Conservation (phyloP, 2,113 vertebrate genomes). For the Eudyptes chrysolophus region DNA sequence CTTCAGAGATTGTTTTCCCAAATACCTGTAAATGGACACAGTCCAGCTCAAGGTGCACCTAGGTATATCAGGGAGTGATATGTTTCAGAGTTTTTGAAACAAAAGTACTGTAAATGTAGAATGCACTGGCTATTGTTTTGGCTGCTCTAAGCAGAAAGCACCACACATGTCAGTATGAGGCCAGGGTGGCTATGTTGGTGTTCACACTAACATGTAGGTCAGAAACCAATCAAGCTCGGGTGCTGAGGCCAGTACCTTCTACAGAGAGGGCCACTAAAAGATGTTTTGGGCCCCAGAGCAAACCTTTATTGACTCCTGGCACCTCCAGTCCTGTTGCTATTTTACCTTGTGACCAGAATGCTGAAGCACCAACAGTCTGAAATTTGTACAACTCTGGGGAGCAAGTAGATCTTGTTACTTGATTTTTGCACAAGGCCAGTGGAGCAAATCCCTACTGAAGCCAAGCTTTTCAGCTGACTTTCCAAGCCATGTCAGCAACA, state of each 20-base stretch:
- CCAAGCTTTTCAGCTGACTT: not conserved
- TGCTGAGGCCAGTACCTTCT: not conserved
- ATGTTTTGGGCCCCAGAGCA: not conserved
- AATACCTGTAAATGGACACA: not conserved
- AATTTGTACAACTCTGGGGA: not conserved
- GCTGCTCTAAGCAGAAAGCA: not conserved
- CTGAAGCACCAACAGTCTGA: not conserved
- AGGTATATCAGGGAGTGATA: not conserved
- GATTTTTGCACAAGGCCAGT: not conserved
- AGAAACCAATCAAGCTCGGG: not conserved
- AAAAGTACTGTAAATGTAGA: not conserved
- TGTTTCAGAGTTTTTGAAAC: not conserved
- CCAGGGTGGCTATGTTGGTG: accelerated
- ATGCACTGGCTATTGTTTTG: not conserved
- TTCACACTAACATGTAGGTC: not conserved
- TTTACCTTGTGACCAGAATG: not conserved
- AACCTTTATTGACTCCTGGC: not conserved
- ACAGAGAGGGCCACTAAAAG: not conserved
- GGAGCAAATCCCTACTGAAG: not conserved
- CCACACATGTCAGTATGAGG: not conserved
- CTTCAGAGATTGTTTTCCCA: not conserved
- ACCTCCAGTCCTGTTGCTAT: not conserved
- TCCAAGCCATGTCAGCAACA: not conserved
- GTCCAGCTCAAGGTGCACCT: not conserved
- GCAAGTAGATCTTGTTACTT: not conserved